phyloP scores from a whole-genome alignment of 2,113 vertebrate genomes.

The Phasianus colchicus region DNA sequence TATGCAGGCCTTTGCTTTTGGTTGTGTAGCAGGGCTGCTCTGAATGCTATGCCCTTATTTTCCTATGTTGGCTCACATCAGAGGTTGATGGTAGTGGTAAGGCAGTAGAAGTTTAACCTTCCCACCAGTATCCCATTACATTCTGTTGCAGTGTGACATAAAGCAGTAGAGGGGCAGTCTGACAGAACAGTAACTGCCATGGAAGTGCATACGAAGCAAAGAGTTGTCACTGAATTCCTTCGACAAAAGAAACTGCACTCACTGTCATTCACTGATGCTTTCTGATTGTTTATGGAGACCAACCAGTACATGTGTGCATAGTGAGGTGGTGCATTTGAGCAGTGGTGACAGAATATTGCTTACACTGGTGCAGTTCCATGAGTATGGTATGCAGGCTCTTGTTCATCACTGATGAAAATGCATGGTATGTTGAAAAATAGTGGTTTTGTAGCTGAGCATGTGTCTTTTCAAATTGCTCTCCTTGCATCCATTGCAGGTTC shows the following conservation, averaged over 20 bases:
- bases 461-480: background rate
- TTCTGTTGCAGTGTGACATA: background rate
- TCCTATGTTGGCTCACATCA: background rate
- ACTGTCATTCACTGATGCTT: background rate
- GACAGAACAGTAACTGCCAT: background rate
- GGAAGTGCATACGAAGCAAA: background rate
- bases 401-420: background rate
- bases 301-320: background rate
- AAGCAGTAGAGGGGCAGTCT: background rate
- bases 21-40: background rate
- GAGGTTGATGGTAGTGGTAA: background rate
- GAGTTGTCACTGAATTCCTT: background rate
- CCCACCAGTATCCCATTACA: background rate
- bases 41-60: background rate
- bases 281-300: background rate
- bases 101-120: background rate
- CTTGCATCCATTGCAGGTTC: background rate
- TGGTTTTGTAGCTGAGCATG: background rate
- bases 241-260: background rate
- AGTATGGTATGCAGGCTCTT: background rate
- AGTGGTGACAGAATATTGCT: background rate
- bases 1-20: background rate
- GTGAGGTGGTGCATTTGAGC: background rate
- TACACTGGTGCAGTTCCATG: background rate
- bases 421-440: background rate